Percentiles rank a stretch among this genome's conserved stretches.
Conservation (phyloP, 2,888 invertebrate genomes). For the Scrobipalpa atriplicella region DNA sequence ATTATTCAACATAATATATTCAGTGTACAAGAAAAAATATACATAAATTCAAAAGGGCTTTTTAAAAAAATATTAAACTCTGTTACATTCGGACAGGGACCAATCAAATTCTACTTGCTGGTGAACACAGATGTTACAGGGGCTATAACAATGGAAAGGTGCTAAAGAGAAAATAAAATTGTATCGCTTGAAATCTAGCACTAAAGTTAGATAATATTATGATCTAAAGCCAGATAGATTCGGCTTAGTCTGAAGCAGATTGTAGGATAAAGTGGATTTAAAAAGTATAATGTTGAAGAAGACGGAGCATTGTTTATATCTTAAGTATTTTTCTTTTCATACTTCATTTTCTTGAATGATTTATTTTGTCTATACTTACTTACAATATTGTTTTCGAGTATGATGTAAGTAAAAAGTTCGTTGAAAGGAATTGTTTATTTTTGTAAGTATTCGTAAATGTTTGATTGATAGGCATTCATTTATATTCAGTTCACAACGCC, state of each 20-base stretch:
- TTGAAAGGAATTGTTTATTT: too few species aligned
- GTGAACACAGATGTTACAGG: slow-evolving; percentile 13
- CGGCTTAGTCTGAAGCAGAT: background rate
- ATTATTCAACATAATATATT: background rate
- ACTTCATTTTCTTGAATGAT: too few species aligned
- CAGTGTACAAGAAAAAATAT: background rate
- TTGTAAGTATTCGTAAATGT: too few species aligned
- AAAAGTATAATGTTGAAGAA: too few species aligned
- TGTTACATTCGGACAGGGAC: background rate
- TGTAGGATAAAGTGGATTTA: too few species aligned
- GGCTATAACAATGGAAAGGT: slow-evolving; percentile 4
- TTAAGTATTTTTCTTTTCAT: too few species aligned
- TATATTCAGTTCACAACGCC: too few species aligned
- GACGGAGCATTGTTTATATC: too few species aligned
- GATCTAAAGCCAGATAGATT: slow-evolving; percentile 2
- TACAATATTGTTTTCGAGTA: too few species aligned
- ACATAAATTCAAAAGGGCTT: background rate
- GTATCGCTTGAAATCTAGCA: background rate
- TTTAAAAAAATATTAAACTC: slow-evolving; percentile 3
- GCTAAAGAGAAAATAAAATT: slow-evolving; percentile 20
- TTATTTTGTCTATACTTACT: too few species aligned
- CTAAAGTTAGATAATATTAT: background rate
- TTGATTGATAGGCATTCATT: too few species aligned
- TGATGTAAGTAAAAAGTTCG: too few species aligned
- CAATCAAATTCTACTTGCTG: slow-evolving; percentile 8